Evolutionary conservation across 64 coral and sea anemone genomes (phyloP), one percentile per base, ranked within the genome.

Genomic region (Trachythela sp.): DNA sequence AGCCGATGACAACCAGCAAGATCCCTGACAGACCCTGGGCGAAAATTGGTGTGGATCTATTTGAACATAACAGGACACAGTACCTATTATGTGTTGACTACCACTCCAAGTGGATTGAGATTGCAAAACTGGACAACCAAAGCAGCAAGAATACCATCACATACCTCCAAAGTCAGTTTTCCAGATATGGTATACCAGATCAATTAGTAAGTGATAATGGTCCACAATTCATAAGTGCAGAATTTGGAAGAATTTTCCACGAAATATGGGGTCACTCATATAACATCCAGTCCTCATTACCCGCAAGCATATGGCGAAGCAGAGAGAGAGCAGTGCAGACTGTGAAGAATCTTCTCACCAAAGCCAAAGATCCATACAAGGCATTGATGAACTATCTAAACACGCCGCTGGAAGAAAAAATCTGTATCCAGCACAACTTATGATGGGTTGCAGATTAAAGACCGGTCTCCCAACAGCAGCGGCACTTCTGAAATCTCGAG

Each of bases 101-200:
- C 71, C 93, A 86, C 49, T 93, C 89, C 0, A 86, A 95, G 30
- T 91, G 83, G 89, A 89, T 95, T 64, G 89, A 95, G 88, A 15
- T 92, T 38, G 40, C 64, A 9, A 91, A 88, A 24, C 56, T 91
- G 1, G 58, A 86, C 22, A 32, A 67, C 10, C 10, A 43, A 76
- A 51, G 11, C 8, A 91, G 84, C 60, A 36, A 77, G 37, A 38
- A 85, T 4, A 27, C 41, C 34, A 86, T 80, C 39, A 75, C 42
- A 17, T 86, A 89, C 41, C 48, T 92, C 2, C 86, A 90, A 49
- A 84, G 72, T 40, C 84, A 92, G 8, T 94, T 94, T 87, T 72
- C 90, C 5, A 67, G 75, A 34, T 49, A 92, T 70, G 88, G 87
- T 14, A 92, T 87, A 13, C 84, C 87, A 29, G 87, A 92, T 92